Evolutionary conservation across 2,888 invertebrate genomes (phyloP), one percentile per base, ranked within the genome.

Genomic region (Sarcophaga rosellei): DNA sequence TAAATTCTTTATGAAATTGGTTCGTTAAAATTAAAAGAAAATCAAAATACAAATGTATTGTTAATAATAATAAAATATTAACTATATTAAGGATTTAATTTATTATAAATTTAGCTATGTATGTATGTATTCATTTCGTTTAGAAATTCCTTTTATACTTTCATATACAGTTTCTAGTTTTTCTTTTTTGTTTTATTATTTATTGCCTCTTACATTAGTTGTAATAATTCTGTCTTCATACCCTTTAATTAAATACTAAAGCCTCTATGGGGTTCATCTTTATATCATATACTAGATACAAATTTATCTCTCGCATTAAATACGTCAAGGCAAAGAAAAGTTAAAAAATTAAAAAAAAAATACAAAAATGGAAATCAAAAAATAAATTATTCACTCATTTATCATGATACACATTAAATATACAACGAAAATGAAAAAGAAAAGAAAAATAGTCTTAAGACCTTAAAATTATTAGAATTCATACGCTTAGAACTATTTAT

Each of bases 241-340:
- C 81, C 47, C 61, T 76, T 65, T 70, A 70, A 76, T 76, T 81
- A 15, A 17, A 77, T 76, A 65, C 59, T 76, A 76, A 65, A 82
- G 76, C 82, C 82, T 82, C 82, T 82, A 65, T 76, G 23, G 76
- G 72, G 65, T 76, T 72, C 70, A 76, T 82, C 57, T 76, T 72
- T 65, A 76, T 82, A 21, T 77, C 82, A 72, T 72, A 70, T 66
- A 53, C 20, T 82, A 82, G 59, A 76, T 72, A 72, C 59, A 82
- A 66, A 66, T 44, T 76, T 82, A 21, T 81, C 75, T 81, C 70
- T 82, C 76, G 82, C 72, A 82, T 82, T 82, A 65, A n/a, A 82
- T 82, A 82, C 72, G 76, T 59, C 70, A 82, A 82, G 82, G 76
- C 82, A 76, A 72, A 82, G 44, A 81, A 53, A 53, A 12, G 53